These are phyloP conservation scores for Pangasius krempfi DNA, from an alignment of 2,797 vertebrate species.

Conservation along the genomic window DNA sequence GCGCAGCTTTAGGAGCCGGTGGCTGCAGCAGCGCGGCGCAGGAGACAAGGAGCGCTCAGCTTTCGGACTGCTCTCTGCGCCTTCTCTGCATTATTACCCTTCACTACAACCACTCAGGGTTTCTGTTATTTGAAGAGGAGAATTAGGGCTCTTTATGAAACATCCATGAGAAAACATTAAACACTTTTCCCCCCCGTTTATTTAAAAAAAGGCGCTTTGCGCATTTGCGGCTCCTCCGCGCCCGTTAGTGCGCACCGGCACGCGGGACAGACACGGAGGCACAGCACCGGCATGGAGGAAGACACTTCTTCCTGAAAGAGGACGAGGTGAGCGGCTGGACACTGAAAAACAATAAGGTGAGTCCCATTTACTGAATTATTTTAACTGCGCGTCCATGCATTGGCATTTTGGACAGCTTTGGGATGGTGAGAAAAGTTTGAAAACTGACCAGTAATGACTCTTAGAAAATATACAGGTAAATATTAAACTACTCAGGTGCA, in stretches of 20 bases:
- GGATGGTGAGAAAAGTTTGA: slow-evolving; percentile 27
- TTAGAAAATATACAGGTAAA: neutral
- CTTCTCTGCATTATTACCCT: neutral
- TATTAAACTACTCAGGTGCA: neutral
- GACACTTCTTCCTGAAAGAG: slow-evolving; percentile 22
- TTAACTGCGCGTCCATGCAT: neutral
- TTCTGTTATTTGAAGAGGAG: neutral
- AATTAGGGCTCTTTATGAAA: neutral
- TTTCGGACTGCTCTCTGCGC: neutral
- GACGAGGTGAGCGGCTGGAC: slow-evolving; percentile 8
- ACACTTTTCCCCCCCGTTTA: slow-evolving; percentile 34
- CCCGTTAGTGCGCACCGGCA: slow-evolving; percentile 19
- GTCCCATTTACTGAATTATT: neutral
- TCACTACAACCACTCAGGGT: neutral
- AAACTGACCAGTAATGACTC: neutral
- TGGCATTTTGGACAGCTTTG: slow-evolving; percentile 6
- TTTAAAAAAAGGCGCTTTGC: slow-evolving; percentile 43
- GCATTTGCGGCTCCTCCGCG: slow-evolving; percentile 12
- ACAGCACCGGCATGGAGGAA: neutral
- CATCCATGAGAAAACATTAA: neutral
- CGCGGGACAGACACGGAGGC: slow-evolving; percentile 24
- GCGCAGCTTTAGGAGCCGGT: slow-evolving; percentile 78
- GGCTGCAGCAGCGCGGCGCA: slow-evolving; percentile 68
- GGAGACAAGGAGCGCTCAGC: slow-evolving; percentile 63
- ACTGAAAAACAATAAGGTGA: slow-evolving; percentile 17